Percentiles rank a stretch among this genome's conserved stretches.
Conservation (phyloP, 2,113 vertebrate species). For the Hyla sarda region DNA sequence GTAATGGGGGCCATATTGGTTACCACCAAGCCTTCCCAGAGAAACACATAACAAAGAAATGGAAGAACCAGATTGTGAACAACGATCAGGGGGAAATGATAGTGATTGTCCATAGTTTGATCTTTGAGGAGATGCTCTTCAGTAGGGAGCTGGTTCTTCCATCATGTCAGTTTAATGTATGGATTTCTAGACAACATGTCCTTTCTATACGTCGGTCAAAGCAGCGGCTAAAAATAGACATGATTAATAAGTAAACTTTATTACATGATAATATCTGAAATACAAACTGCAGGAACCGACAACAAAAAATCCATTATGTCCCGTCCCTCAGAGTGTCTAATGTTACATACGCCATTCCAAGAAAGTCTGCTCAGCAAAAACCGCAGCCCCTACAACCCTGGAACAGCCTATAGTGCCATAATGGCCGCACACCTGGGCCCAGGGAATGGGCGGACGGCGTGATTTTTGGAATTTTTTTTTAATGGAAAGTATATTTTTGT, state of each 20-base stretch:
- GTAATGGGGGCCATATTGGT: not conserved
- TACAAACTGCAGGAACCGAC: slow-evolving; percentile 7
- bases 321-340: slow-evolving; percentile 15
- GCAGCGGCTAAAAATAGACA: slow-evolving; percentile 8
- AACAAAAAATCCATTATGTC: slow-evolving; percentile 14
- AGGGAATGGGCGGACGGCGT: not conserved
- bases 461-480: too few species aligned
- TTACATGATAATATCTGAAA: slow-evolving; percentile 36
- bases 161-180: not conserved
- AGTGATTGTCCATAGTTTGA: not conserved
- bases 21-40: not conserved
- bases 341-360: not conserved
- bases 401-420: not conserved
- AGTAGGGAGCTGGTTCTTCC: too few species aligned
- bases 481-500: slow-evolving; percentile 53
- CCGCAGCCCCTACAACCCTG: not conserved
- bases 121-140: not conserved
- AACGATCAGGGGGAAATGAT: not conserved
- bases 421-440: not conserved
- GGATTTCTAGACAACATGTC: not conserved
- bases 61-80: not conserved
- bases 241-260: slow-evolving; percentile 44
- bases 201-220: not conserved
- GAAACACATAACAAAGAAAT: not conserved
- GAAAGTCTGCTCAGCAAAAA: slow-evolving; percentile 21